Conservation (phyloP, 2,113 vertebrate genomes). For the Anoura caudifer region DNA sequence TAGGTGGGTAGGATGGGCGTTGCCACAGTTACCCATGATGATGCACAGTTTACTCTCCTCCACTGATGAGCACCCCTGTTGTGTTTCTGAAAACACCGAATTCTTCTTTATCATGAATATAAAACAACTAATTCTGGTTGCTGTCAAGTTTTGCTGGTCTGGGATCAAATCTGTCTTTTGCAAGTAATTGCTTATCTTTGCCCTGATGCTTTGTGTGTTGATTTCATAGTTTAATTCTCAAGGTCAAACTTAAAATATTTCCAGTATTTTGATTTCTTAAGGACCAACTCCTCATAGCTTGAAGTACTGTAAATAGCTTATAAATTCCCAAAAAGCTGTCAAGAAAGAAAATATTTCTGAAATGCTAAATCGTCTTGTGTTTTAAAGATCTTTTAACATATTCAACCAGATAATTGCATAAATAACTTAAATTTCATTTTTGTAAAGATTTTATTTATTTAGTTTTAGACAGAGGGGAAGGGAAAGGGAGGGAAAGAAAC, state of each 20-base stretch:
- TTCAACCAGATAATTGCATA: background rate
- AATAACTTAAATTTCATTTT: background rate
- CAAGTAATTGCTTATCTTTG: background rate
- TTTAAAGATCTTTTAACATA: background rate
- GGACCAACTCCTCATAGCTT: background rate
- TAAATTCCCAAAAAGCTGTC: background rate
- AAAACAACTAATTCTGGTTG: background rate
- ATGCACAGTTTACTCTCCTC: background rate
- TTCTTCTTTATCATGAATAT: background rate
- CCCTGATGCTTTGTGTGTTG: background rate
- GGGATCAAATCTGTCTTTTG: background rate
- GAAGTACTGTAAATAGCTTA: background rate
- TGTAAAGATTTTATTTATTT: no score
- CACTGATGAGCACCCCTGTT: background rate
- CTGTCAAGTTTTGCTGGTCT: background rate
- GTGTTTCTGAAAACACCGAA: background rate
- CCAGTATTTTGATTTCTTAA: background rate
- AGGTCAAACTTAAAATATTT: background rate
- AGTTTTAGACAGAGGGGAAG: no score
- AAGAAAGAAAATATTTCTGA: background rate
- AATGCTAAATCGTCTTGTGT: background rate
- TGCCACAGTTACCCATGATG: background rate
- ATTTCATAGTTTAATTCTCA: slow-evolving; percentile 22
- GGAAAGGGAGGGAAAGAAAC: no score
- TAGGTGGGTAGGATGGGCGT: fast-evolving